Percentiles rank a stretch among this genome's conserved stretches.
Evolutionary conservation across 2,888 invertebrate genomes (phyloP).

Genomic region (Netelia virgata): DNA sequence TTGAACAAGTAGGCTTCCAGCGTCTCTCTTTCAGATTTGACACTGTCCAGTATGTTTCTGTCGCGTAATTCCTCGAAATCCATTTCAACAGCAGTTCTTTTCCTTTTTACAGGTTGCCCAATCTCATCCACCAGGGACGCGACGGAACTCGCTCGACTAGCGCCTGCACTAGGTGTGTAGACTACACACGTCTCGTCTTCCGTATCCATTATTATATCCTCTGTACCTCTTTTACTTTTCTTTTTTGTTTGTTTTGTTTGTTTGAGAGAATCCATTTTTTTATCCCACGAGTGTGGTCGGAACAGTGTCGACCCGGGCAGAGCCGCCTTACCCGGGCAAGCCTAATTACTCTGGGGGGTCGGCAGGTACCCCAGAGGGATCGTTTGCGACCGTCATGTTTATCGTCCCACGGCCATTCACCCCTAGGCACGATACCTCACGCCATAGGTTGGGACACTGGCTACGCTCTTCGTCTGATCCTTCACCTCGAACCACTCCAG

Average conservation of each 20-base stretch:
- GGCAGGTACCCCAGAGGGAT: background rate
- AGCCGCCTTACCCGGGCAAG: background rate
- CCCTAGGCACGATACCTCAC: background rate
- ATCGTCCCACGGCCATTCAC: background rate
- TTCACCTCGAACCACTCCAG: background rate
- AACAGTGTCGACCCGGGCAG: background rate
- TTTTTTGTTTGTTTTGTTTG: background rate
- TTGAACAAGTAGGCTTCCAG: background rate
- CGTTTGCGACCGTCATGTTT: slow-evolving; percentile 7
- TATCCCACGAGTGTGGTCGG: background rate
- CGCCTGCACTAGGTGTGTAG: background rate
- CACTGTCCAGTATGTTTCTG: too few species aligned
- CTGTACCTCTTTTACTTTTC: background rate
- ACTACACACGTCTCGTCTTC: background rate
- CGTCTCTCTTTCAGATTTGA: background rate
- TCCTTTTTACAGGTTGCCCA: background rate
- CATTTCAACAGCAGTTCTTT: background rate
- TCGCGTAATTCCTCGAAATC: background rate
- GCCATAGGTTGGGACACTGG: background rate
- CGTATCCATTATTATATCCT: background rate
- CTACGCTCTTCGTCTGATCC: background rate
- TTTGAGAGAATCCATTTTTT: background rate
- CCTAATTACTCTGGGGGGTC: background rate
- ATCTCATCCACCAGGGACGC: background rate
- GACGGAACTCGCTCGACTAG: background rate